Evolutionary conservation across 2,113 vertebrate species (phyloP), one percentile per base, ranked within the genome.

Genomic region (Corythaixoides concolor): DNA sequence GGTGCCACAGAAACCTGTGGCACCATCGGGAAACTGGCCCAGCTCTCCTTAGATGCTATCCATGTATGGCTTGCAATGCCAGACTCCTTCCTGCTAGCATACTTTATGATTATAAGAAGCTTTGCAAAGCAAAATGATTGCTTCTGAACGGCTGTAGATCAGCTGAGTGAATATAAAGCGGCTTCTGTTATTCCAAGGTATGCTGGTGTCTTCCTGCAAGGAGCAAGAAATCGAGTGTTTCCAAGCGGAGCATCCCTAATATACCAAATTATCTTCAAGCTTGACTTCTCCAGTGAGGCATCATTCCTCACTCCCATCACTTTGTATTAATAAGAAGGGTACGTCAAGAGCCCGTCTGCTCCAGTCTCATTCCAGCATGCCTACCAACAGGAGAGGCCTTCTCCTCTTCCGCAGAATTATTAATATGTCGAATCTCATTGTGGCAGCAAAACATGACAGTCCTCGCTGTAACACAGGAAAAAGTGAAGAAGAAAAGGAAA

Each of bases 301-400:
- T 74, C 70, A 90, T 69, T 92, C 76, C 74, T 94, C 78, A 72
- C 70, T 96, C 59, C 72, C 56, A 84, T 95, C 93, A 56, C 64
- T 85, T 80, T 32, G 32, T 27, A 73, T 96, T 94, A 95, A 58
- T 53, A 74, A 79, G 70, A 60, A 89, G 20, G 10, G 49, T 50
- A 70, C 1, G 8, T 84, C 76, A 88, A 59, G 53, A 85, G 62
- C n/a, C 88, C 90, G 93, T 95, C 94, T 97, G 91, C 87, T 96
- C 64, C 66, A 91, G 64, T 43, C 45, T 77, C 2, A 0, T 92
- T 89, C 56, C 52, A 84, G 59, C 20, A 52, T 27, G 88, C 32
- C 79, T 94, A 85, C 60, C 89, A 95, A 11, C 9, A 59, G 49
- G 23, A 94, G 32, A 88, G 62, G 53, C n/a, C 1, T 7, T 3